These are phyloP conservation scores for Tyria jacobaeae DNA, from an alignment of 2,888 invertebrate species.

Conservation along the genomic window DNA sequence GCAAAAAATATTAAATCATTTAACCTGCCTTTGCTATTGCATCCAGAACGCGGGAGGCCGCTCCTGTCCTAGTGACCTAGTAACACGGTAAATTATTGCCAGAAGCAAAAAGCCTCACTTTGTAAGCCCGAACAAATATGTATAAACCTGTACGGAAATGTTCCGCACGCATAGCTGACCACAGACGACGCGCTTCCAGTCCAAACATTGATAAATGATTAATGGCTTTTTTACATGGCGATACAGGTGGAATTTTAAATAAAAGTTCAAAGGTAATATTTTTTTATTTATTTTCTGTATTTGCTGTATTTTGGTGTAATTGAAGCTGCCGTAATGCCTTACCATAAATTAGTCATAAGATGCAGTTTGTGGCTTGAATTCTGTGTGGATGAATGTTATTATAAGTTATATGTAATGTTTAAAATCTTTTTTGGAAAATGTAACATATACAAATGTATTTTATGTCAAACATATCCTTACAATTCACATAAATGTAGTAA, in stretches of 20 bases:
- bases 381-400: no score
- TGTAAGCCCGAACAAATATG: slow-evolving; percentile 70
- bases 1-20: slow-evolving; percentile 55
- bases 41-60: slow-evolving; percentile 57
- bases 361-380: no score
- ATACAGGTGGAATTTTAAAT: slow-evolving; percentile 41
- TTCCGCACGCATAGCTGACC: slow-evolving; percentile 55
- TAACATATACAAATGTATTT: no score
- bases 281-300: background rate
- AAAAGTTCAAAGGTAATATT: background rate
- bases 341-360: no score
- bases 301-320: no score
- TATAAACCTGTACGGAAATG: slow-evolving; percentile 68
- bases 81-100: slow-evolving; percentile 65
- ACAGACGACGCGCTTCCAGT: slow-evolving; percentile 50
- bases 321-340: no score
- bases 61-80: slow-evolving; percentile 78
- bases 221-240: slow-evolving; percentile 50
- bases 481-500: no score
- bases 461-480: no score
- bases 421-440: no score
- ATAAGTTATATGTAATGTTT: no score
- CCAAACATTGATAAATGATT: slow-evolving; percentile 58
- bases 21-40: slow-evolving; percentile 62
- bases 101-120: slow-evolving; percentile 67